Evolutionary conservation across 2,888 invertebrate species (phyloP).

Genomic region (Eilema caniola): DNA sequence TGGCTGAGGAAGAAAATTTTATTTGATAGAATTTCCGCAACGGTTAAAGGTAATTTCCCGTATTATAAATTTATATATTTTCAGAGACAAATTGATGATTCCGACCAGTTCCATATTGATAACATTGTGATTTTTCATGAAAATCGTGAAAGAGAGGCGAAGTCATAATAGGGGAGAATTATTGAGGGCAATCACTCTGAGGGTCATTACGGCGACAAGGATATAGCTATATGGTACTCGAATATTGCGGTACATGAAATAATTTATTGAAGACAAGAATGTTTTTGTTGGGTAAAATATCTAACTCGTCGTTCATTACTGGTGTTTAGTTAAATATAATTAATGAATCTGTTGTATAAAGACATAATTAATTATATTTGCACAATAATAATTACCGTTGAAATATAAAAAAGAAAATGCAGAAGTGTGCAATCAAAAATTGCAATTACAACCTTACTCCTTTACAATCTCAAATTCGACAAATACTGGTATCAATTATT

Average conservation of each 20-base stretch:
- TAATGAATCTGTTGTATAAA: neutral
- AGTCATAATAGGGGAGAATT: conserved; percentile 56
- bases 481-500: too few species aligned
- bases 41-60: conserved; percentile 69
- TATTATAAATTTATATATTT: conserved; percentile 70
- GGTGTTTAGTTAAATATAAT: neutral
- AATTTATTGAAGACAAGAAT: neutral
- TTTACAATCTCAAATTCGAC: neutral
- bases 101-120: conserved; percentile 59
- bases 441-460: neutral
- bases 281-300: neutral
- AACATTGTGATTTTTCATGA: conserved; percentile 54
- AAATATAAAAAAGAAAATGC: neutral
- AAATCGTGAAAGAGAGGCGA: conserved; percentile 53
- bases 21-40: conserved; percentile 75
- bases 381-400: neutral
- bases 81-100: conserved; percentile 66
- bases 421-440: neutral
- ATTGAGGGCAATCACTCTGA: conserved; percentile 51
- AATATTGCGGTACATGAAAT: conserved; percentile 7
- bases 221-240: neutral
- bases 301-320: neutral
- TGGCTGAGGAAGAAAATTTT: conserved; percentile 75
- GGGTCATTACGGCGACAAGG: conserved; percentile 36
- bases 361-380: neutral